Evolutionary conservation across 2,113 vertebrate species (phyloP), one percentile per base, ranked within the genome.

Genomic region (Phalacrocorax pelagicus): DNA sequence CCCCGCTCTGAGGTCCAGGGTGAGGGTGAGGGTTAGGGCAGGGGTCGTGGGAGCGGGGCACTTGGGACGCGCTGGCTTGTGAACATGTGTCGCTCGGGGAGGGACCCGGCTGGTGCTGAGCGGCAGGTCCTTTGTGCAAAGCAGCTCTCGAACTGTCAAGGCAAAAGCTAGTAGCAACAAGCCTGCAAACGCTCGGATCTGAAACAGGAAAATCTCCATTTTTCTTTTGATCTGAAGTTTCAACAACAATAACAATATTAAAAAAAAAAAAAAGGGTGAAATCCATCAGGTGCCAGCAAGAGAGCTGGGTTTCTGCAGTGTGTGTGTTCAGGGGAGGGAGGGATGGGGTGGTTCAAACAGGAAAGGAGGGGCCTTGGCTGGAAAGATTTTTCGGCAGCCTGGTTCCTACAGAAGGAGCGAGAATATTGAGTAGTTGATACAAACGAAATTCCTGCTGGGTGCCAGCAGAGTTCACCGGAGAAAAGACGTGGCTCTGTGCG

Each of bases 351-450:
- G 88, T 90, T 94, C 91, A 94, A 93, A 94, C 95, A 96, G 92
- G 71, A 95, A 94, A 95, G 88, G 87, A 95, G 95, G 86, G 73
- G 92, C 91, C 80, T 95, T 92, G 90, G 81, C 91, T 91, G 86
- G 96, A 95, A 92, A 86, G 81, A 92, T 91, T 96, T 96, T 94
- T 95, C 81, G 0, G 84, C 92, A 92, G 86, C 84, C 92, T 95
- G 58, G 86, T 95, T 97, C 94, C 81, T 90, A 78, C 91, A 79
- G 95, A 89, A 91, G 71, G 91, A 96, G 91, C 8, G 54, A 94
- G 95, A 95, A 97, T 96, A 97, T 96, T 95, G 95, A 97, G 92
- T 86, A 92, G 96, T 66, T 82, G 96, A 96, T 97, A 86, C 87
- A 97, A 97, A 95, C 61, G 73, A 97, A 96, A 95, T 92, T 91